Conservation (phyloP, 2,113 vertebrate genomes). For the Beaufortia kweichowensis region DNA sequence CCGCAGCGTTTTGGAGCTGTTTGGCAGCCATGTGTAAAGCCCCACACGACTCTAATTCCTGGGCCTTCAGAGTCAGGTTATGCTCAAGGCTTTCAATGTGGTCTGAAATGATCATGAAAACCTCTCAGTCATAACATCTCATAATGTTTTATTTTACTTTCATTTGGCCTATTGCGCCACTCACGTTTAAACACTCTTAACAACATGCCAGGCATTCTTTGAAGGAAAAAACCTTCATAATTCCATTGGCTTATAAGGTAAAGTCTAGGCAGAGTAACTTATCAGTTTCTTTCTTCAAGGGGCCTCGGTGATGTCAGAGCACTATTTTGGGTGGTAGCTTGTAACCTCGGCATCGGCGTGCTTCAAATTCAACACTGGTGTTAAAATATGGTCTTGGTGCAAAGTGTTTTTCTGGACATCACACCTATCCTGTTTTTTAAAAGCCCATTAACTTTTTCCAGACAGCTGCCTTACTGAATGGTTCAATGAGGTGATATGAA, state of each 20-base stretch:
- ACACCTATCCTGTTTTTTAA: conserved; percentile 38
- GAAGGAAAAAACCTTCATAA: neutral
- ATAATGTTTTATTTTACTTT: neutral
- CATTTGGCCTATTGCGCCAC: neutral
- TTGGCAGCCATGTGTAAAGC: conserved; percentile 52
- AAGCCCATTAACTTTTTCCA: conserved; percentile 1
- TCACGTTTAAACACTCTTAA: neutral
- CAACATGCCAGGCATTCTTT: conserved; percentile 28
- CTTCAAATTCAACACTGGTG: conserved; percentile 21
- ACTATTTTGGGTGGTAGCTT: conserved; percentile 48
- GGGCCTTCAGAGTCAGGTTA: conserved; percentile 65
- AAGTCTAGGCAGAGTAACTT: conserved; percentile 39
- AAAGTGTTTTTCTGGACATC: conserved; percentile 8
- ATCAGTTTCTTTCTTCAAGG: conserved; percentile 41
- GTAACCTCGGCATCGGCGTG: neutral
- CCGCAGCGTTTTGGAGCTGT: conserved; percentile 58
- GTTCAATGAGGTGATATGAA: neutral
- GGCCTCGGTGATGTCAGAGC: conserved; percentile 43
- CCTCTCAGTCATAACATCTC: neutral
- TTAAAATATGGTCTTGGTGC: conserved; percentile 21
- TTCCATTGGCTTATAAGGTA: conserved; percentile 56
- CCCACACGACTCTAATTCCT: conserved; percentile 45
- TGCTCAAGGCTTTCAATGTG: conserved; percentile 59
- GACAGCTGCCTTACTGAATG: neutral
- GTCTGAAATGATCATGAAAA: conserved; percentile 57